These are phyloP conservation scores for Tenualosa thibaudeaui DNA, from an alignment of 2,797 vertebrate species.

Conservation along the genomic window DNA sequence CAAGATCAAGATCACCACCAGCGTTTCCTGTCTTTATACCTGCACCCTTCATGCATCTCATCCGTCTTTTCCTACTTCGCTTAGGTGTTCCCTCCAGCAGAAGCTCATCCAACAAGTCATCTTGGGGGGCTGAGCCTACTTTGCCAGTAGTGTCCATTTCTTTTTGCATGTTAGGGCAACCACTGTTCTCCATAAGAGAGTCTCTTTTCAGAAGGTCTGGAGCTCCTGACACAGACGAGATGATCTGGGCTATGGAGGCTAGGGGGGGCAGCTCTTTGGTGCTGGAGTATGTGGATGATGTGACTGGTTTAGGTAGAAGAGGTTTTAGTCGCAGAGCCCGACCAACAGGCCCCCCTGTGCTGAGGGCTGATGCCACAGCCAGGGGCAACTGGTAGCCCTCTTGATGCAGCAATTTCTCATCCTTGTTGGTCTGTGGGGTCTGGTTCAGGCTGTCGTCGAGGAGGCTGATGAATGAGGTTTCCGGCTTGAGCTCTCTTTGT, in stretches of 20 bases:
- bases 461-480: conserved; percentile 73
- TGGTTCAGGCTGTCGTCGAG: conserved; percentile 80
- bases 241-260: conserved; percentile 97
- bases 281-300: background rate
- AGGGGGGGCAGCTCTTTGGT: conserved; percentile 83
- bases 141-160: background rate
- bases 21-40: conserved; percentile 50
- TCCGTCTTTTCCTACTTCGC: conserved; percentile 63
- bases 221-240: conserved; percentile 83
- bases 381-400: conserved; percentile 70
- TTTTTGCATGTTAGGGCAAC: background rate
- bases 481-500: conserved; percentile 59
- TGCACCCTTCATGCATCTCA: conserved; percentile 80
- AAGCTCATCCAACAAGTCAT: conserved; percentile 54
- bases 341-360: conserved; percentile 55
- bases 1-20: conserved; percentile 78
- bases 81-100: conserved; percentile 58
- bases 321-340: conserved; percentile 80
- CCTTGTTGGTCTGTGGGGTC: conserved; percentile 52
- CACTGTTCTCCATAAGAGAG: background rate
- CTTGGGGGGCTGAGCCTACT: background rate
- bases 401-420: background rate
- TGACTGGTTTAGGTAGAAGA: conserved; percentile 81
- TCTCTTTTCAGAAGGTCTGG: conserved; percentile 51
- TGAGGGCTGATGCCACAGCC: conserved; percentile 71